phyloP scores from a whole-genome alignment of 2,888 invertebrate genomes.

The Nudaria mundana region DNA sequence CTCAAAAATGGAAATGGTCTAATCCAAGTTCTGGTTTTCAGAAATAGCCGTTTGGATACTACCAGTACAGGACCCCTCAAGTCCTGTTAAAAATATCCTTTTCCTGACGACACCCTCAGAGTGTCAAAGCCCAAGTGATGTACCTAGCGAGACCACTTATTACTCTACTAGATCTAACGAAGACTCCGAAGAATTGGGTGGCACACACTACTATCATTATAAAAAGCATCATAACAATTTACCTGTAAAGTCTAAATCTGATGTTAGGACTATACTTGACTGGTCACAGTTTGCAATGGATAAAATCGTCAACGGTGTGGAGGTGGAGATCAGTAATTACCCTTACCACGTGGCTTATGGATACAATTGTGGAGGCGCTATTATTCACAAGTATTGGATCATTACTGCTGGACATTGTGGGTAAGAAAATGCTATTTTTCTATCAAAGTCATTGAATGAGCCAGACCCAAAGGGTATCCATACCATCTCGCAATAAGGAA shows the following conservation, averaged over 20 bases:
- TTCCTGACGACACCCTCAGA: background rate
- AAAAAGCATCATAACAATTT: background rate
- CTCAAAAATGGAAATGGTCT: no score
- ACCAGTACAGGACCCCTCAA: background rate
- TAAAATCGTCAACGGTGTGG: constrained; percentile 67
- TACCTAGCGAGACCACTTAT: background rate
- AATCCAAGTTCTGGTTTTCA: no score
- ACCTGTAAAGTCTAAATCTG: constrained; percentile 2
- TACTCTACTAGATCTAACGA: background rate
- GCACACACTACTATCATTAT: constrained; percentile 21
- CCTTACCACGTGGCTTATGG: constrained; percentile 73
- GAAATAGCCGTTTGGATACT: background rate
- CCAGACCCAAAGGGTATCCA: no score
- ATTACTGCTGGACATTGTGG: constrained; percentile 75
- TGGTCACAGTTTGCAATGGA: constrained; percentile 44
- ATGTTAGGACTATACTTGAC: background rate
- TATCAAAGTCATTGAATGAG: no score
- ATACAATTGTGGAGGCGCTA: constrained; percentile 66
- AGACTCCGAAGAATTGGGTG: constrained; percentile 35
- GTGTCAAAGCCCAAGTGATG: background rate
- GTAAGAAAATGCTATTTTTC: no score
- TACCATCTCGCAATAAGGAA: no score
- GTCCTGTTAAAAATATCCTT: background rate
- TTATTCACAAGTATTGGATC: constrained; percentile 62
- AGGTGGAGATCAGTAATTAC: constrained; percentile 65